Base-by-base conservation (phyloP, 2,888 invertebrate species). In the Caradrina kadenii region DNA sequence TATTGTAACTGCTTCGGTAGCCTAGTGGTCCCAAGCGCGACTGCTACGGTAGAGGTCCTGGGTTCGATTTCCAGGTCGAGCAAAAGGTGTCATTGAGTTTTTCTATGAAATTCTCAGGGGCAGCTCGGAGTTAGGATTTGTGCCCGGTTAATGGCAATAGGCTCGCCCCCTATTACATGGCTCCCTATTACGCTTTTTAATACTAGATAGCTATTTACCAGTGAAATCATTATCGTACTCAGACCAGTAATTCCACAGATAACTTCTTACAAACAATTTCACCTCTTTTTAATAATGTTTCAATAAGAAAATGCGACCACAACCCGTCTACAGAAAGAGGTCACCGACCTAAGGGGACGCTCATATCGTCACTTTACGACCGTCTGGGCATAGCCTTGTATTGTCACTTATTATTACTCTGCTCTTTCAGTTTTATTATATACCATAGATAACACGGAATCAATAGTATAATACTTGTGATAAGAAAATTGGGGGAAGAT, bases 281-380 rank as follows among this genome's bases (percentile, higher is more conserved):
- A 42, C 1, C 42, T 13, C 42, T 8, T 26, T 26, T 3, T 26
- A 42, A 42, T 42, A 42, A 8, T 8, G 49, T 49, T n/a, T 48
- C 4, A 42, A 19, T 7, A 2, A 22, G 7, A 31, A 55, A 48
- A 64, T 35, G 4, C 10, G 4, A 39, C 19, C 1, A 53, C 42
- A 54, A 17, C 10, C 49, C 50, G 60, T 48, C 55, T 31, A 71
- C 26, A 62, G 42, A 71, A 52, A n/a, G 48, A 21, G 64, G 78
- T 71, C 78, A 60, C 10, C 3, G 56, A 56, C 64, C 54, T 22
- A 21, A 49, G 17, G 55, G 78, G 39, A 55, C 48, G 31, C 45
- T 49, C 78, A 31, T 63, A 77, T 60, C 71, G 31, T 42, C 19
- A n/a, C 3, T 71, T 77, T 71, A 74, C 19, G 64, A 61, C 5